Evolutionary conservation across 2,113 vertebrate genomes (phyloP).

Genomic region (Nothoprocta pentlandii): DNA sequence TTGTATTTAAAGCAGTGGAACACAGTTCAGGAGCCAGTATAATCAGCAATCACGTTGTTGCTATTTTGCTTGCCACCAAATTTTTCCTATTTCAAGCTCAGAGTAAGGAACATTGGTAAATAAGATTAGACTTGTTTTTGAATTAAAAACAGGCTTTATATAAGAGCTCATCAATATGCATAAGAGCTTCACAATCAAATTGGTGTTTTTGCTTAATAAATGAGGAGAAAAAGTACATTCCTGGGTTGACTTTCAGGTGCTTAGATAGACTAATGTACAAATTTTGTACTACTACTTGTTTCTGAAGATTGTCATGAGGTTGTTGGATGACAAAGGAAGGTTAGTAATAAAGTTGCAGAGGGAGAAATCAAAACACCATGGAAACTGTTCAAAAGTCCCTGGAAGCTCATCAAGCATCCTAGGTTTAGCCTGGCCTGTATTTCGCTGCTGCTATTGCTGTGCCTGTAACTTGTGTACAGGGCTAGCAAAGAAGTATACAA

Average conservation of each 20-base stretch:
- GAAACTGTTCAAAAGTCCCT: not conserved
- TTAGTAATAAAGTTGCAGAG: not conserved
- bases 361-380: not conserved
- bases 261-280: not conserved
- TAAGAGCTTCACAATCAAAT: slow-evolving; percentile 31
- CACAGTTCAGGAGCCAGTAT: not conserved
- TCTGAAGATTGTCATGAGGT: not conserved
- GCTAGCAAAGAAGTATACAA: not conserved
- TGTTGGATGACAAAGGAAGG: not conserved
- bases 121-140: not conserved
- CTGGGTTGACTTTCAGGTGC: not conserved
- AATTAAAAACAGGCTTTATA: slow-evolving; percentile 11
- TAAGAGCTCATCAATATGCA: slow-evolving; percentile 36
- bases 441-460: not conserved
- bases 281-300: not conserved
- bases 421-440: not conserved
- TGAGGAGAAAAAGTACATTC: not conserved
- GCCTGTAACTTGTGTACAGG: not conserved
- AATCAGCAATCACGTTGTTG: not conserved
- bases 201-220: slow-evolving; percentile 19
- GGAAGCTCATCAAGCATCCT: not conserved
- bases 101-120: not conserved
- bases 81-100: not conserved
- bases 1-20: not conserved
- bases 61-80: not conserved